These are phyloP conservation scores for Hirudinaria manillensis DNA, from an alignment of 2,888 invertebrate genomes.

Conservation along the genomic window DNA sequence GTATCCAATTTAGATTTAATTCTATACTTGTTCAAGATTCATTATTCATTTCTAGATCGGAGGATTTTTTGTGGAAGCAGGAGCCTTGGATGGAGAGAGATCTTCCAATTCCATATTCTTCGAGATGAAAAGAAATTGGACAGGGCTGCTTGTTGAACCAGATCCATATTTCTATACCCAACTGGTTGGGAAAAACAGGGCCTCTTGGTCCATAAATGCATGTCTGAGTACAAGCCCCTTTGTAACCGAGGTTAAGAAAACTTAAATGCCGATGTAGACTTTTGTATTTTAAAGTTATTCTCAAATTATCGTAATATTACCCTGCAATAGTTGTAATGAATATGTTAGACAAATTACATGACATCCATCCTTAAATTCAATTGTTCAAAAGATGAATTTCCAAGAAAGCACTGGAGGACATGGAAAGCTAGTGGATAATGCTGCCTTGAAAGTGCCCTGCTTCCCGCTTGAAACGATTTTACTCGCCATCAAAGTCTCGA, in stretches of 20 bases:
- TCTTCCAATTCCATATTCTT: slow-evolving; percentile 68
- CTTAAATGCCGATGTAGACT: not conserved
- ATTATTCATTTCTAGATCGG: slow-evolving; percentile 48
- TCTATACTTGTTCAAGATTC: no score
- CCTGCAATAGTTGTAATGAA: slow-evolving; percentile 73
- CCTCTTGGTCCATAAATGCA: slow-evolving; percentile 66
- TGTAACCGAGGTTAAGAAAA: slow-evolving; percentile 13
- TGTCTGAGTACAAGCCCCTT: slow-evolving; percentile 65
- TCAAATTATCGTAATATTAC: slow-evolving; percentile 40
- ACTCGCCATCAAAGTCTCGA: slow-evolving; percentile 68
- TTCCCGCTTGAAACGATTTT: slow-evolving; percentile 76
- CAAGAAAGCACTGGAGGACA: slow-evolving; percentile 7
- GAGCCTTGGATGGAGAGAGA: slow-evolving; percentile 61
- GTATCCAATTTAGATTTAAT: no score
- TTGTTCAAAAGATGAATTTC: no score
- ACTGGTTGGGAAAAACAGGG: slow-evolving; percentile 61
- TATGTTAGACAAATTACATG: slow-evolving; percentile 50
- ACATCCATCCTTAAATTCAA: not conserved
- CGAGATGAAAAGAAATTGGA: slow-evolving; percentile 54
- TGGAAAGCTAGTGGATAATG: not conserved
- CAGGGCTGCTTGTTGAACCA: slow-evolving; percentile 53
- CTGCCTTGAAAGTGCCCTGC: slow-evolving; percentile 63
- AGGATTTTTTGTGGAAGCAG: slow-evolving; percentile 70
- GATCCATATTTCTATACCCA: slow-evolving; percentile 71
- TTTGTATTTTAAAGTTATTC: not conserved